Evolutionary conservation across 2,113 vertebrate species (phyloP).

Genomic region (Pachyramphus minor): DNA sequence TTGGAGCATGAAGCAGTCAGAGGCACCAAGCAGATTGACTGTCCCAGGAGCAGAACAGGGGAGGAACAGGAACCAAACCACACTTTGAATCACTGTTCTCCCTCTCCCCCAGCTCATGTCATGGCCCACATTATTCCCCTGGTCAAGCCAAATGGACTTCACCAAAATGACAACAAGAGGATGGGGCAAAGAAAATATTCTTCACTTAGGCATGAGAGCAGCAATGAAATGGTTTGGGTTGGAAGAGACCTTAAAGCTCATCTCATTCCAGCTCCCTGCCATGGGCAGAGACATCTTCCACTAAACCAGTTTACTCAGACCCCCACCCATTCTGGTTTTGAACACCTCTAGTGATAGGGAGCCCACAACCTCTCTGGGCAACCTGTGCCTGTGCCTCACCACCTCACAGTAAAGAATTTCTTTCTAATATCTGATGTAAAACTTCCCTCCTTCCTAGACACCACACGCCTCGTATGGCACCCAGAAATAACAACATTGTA

Average conservation of each 20-base stretch:
- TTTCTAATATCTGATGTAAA: background rate
- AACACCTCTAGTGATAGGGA: background rate
- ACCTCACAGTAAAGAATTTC: background rate
- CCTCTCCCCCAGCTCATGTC: background rate
- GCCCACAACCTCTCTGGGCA: background rate
- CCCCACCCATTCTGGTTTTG: background rate
- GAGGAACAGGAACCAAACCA: background rate
- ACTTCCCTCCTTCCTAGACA: background rate
- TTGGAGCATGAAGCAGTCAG: background rate
- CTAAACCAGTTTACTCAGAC: rapidly evolving
- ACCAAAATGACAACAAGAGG: background rate
- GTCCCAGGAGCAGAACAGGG: background rate
- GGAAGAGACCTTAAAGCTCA: background rate
- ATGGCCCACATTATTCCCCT: background rate
- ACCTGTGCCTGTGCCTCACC: background rate
- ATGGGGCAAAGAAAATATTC: background rate
- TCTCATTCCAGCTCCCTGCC: background rate
- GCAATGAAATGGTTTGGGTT: background rate
- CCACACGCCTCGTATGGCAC: background rate
- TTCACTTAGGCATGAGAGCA: background rate
- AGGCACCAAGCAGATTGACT: background rate
- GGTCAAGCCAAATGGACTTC: background rate
- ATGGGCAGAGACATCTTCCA: background rate
- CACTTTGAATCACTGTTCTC: background rate
- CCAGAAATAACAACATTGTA: background rate